Percentiles rank a stretch among this genome's conserved stretches.
Evolutionary conservation across 2,113 vertebrate genomes (phyloP).

Genomic region (Forbesichthys papilliferus): DNA sequence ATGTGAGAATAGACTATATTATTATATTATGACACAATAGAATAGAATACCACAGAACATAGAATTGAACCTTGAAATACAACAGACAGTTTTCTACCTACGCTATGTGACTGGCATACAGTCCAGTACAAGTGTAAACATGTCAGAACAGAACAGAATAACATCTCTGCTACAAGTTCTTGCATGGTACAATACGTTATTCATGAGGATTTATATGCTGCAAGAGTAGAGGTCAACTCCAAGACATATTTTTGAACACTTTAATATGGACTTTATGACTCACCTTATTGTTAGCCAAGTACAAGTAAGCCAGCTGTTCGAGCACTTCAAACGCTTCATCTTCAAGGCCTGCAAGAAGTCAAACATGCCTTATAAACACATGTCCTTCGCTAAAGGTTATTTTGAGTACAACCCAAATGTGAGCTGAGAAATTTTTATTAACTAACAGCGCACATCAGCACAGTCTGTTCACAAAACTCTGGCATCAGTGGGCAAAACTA

Average conservation of each 20-base stretch:
- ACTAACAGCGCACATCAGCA: neutral
- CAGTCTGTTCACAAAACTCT: neutral
- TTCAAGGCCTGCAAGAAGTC: conserved; percentile 80
- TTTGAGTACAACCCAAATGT: neutral
- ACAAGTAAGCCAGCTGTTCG: conserved; percentile 91
- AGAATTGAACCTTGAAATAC: too few relatives aligned
- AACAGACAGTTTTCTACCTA: too few relatives aligned
- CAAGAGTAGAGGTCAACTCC: neutral
- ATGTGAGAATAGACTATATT: conserved; percentile 4
- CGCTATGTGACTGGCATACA: too few relatives aligned
- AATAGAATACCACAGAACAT: too few relatives aligned
- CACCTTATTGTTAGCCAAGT: conserved; percentile 97
- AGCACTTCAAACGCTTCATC: conserved; percentile 93
- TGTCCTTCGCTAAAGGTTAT: neutral
- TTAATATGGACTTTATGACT: conserved; percentile 43
- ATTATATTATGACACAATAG: too few relatives aligned
- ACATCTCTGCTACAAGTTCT: too few relatives aligned
- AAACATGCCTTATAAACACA: neutral
- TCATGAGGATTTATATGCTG: too few relatives aligned
- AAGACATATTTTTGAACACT: neutral
- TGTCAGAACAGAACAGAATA: too few relatives aligned
- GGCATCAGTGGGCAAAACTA: neutral
- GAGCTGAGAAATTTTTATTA: neutral
- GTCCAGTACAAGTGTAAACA: too few relatives aligned
- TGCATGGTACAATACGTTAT: too few relatives aligned